Evolutionary conservation across 2,113 vertebrate genomes (phyloP).

Genomic region (Aleadryas rufinucha): DNA sequence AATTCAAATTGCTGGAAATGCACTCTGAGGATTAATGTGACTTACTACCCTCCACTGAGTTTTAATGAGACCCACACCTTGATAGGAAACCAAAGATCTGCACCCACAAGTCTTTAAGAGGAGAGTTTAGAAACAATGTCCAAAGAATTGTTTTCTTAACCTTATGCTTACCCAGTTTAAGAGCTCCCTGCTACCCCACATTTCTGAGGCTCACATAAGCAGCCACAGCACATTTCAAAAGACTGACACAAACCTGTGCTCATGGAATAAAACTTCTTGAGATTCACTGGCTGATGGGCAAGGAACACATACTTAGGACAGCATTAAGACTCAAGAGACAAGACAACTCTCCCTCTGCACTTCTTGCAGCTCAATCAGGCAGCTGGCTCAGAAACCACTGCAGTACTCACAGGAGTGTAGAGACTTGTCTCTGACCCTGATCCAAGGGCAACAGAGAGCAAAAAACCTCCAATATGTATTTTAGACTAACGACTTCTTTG

Average conservation of each 20-base stretch:
- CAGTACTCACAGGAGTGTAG: neutral
- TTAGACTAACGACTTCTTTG: neutral
- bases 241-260: neutral
- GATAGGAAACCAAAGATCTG: neutral
- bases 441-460: neutral
- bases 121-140: neutral
- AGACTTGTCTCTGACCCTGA: neutral
- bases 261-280: neutral
- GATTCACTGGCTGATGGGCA: neutral
- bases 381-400: neutral
- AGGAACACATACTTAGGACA: neutral
- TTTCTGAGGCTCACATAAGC: neutral
- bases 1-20: conserved; percentile 16
- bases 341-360: neutral
- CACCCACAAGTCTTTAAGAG: neutral
- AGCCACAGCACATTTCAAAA: neutral
- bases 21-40: neutral
- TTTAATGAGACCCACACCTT: neutral
- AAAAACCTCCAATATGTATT: neutral
- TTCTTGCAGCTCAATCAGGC: neutral
- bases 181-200: neutral
- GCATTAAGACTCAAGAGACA: neutral
- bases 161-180: neutral
- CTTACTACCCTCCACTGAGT: neutral
- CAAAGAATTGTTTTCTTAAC: neutral